A percentile compares a stretch with the other conserved stretches of the same genome.
Conservation (phyloP, 2,797 vertebrate species). For the Pangasius sanitwongsei region DNA sequence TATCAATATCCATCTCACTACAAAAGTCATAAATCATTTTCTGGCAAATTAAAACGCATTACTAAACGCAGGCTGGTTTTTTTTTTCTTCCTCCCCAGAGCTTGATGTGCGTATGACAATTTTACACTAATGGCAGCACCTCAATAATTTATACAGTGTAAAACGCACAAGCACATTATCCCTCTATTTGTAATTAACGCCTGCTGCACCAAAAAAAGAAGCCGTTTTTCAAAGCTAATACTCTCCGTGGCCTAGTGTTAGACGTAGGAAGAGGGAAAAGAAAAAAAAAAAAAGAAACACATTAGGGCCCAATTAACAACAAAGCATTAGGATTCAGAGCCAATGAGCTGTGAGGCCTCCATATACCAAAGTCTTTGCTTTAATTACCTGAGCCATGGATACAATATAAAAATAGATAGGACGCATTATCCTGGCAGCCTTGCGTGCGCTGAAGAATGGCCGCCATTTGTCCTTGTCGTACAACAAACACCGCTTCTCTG, state of each 20-base stretch:
- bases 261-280: constrained; percentile 49
- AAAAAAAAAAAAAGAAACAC: constrained; percentile 56
- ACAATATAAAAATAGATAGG: constrained; percentile 88
- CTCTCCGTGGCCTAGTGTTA: constrained; percentile 61
- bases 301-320: constrained; percentile 85
- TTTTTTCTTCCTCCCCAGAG: neutral
- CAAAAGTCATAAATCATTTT: constrained; percentile 58
- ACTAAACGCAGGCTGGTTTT: constrained; percentile 54
- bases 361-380: constrained; percentile 79
- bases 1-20: constrained; percentile 58
- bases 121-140: constrained; percentile 66
- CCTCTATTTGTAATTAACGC: constrained; percentile 74
- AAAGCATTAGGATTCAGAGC: constrained; percentile 85
- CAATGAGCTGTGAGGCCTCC: constrained; percentile 89
- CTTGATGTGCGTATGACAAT: constrained; percentile 53
- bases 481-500: constrained; percentile 80
- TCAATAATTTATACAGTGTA: constrained; percentile 60
- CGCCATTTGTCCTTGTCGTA: constrained; percentile 91
- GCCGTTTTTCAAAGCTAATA: constrained; percentile 70
- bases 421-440: constrained; percentile 88
- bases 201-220: constrained; percentile 62
- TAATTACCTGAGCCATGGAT: constrained; percentile 87
- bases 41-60: constrained; percentile 61
- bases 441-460: constrained; percentile 84
- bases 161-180: constrained; percentile 63